These are phyloP conservation scores for Zaprionus tsacasi DNA, from an alignment of 1,140 invertebrate genomes.

Conservation along the genomic window DNA sequence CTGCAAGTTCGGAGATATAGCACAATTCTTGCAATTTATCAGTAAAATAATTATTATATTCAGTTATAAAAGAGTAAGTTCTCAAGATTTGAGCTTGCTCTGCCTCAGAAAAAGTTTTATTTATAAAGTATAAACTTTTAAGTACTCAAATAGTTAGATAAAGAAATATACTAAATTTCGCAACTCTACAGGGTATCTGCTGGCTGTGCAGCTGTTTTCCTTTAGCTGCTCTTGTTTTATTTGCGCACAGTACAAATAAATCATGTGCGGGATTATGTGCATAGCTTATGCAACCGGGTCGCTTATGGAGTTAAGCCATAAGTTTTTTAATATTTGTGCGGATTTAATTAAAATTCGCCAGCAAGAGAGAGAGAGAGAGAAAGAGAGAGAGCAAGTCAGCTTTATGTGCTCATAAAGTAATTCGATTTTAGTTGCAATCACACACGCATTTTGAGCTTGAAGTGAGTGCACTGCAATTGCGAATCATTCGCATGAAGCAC, in stretches of 20 bases:
- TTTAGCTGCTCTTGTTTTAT: not conserved
- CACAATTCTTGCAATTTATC: no score
- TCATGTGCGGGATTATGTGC: constrained; percentile 42
- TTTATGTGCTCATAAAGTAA: constrained; percentile 1
- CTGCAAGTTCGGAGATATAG: no score
- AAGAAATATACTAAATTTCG: not conserved
- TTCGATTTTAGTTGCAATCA: constrained; percentile 28
- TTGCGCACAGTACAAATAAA: constrained; percentile 15
- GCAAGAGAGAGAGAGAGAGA: constrained; percentile 1
- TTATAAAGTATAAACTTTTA: not conserved
- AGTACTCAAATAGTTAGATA: not conserved
- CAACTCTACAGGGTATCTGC: not conserved
- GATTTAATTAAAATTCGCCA: constrained; percentile 33
- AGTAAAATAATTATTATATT: no score
- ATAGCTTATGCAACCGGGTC: constrained; percentile 33
- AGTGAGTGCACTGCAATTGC: constrained; percentile 28
- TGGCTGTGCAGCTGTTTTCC: not conserved
- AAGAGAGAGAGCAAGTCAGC: not conserved
- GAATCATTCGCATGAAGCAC: not conserved
- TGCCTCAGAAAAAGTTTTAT: not conserved
- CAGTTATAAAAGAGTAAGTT: no score
- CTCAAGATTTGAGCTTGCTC: no score
- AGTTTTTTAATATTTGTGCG: constrained; percentile 19
- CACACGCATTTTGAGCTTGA: constrained; percentile 18
- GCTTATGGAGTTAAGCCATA: constrained; percentile 20